Conservation (phyloP, 2,113 vertebrate species). For the Thoracochromis brauschi region DNA sequence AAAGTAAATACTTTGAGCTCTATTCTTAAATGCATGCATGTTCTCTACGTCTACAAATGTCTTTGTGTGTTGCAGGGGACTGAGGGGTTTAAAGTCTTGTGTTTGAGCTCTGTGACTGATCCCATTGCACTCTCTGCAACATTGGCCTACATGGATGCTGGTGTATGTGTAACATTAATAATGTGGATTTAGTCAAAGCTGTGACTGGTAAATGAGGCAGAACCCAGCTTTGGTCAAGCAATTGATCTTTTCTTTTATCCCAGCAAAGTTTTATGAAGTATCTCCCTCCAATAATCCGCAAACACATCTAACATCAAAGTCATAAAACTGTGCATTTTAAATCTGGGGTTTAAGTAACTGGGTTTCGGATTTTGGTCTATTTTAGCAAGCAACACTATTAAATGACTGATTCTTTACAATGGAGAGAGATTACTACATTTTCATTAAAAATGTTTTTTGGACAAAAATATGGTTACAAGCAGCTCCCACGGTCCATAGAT, state of each 20-base stretch:
- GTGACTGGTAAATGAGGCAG: constrained; percentile 18
- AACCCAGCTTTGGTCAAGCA: constrained; percentile 4
- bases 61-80: neutral
- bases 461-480: neutral
- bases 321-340: neutral
- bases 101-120: neutral
- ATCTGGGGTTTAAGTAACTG: constrained; percentile 9
- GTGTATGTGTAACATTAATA: neutral
- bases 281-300: constrained; percentile 31
- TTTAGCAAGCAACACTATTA: neutral
- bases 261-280: neutral
- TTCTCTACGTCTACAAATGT: neutral
- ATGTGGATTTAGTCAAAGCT: constrained; percentile 38
- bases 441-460: neutral
- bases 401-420: neutral
- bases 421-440: neutral
- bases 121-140: neutral
- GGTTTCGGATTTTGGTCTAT: neutral
- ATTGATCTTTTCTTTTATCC: constrained; percentile 41
- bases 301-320: constrained; percentile 37
- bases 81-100: constrained; percentile 1
- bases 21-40: neutral
- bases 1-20: neutral
- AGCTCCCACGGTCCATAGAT: neutral
- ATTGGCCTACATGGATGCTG: neutral